phyloP scores from a whole-genome alignment of 2,113 vertebrate genomes.

The Oxyruncus cristatus region DNA sequence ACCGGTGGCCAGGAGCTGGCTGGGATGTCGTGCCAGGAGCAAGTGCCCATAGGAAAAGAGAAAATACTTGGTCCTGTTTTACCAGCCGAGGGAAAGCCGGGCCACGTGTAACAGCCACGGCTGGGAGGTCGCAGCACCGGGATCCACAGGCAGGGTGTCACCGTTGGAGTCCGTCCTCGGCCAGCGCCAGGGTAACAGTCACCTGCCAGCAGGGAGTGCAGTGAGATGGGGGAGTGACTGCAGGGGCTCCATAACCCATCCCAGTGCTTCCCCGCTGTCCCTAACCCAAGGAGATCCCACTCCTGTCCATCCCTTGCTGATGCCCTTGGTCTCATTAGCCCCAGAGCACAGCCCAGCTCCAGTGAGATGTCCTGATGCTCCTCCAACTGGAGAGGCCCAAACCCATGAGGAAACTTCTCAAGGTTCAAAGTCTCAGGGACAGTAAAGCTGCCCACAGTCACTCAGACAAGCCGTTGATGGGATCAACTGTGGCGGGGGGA shows the following conservation, averaged over 20 bases:
- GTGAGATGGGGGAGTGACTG: fast-evolving
- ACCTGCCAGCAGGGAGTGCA: not conserved
- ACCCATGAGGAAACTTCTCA: not conserved
- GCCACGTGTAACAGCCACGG: fast-evolving
- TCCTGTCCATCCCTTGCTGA: not conserved
- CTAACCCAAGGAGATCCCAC: not conserved
- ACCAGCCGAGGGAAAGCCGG: fast-evolving
- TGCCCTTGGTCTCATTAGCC: fast-evolving
- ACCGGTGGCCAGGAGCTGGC: not conserved
- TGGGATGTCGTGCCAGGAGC: not conserved
- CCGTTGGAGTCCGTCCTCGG: not conserved
- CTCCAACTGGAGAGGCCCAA: not conserved
- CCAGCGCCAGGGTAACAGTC: not conserved
- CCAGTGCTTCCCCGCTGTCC: fast-evolving
- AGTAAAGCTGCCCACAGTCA: not conserved
- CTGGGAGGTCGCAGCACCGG: fast-evolving
- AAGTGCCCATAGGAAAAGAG: not conserved
- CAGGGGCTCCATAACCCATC: fast-evolving
- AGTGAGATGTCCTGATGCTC: not conserved
- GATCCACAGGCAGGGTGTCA: not conserved
- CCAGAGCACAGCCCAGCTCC: not conserved
- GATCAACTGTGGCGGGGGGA: fast-evolving
- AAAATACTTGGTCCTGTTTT: slow-evolving; percentile 43
- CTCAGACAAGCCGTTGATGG: not conserved
- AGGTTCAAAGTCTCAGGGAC: not conserved